Conservation (phyloP, 2,888 invertebrate genomes). For the Ormyrus rosae region DNA sequence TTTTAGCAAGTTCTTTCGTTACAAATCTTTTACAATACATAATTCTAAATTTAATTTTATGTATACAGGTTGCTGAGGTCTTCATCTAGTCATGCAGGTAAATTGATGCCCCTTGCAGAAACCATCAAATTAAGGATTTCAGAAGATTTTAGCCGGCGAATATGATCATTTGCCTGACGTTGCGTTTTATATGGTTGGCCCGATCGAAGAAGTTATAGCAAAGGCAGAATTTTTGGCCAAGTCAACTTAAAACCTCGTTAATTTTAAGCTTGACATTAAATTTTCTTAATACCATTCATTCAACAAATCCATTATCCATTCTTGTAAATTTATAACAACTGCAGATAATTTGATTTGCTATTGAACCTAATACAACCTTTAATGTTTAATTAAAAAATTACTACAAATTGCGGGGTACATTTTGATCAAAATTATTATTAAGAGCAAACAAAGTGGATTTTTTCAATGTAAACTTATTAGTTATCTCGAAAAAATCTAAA, state of each 20-base stretch:
- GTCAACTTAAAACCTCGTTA: constrained; percentile 61
- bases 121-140: constrained; percentile 96
- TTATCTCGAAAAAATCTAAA: constrained; percentile 29
- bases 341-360: constrained; percentile 42
- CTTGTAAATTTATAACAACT: constrained; percentile 15
- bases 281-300: constrained; percentile 48
- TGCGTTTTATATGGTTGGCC: constrained; percentile 99
- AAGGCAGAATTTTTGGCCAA: constrained; percentile 89
- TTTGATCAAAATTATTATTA: constrained; percentile 21
- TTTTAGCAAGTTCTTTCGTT: constrained; percentile 1
- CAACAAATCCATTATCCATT: constrained; percentile 36
- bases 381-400: constrained; percentile 37
- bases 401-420: constrained; percentile 1
- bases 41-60: constrained; percentile 10
- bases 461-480: constrained; percentile 38
- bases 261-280: constrained; percentile 44
- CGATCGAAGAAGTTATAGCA: constrained; percentile 93
- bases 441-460: constrained; percentile 18
- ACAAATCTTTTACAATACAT: constrained; percentile 4
- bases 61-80: constrained; percentile 90
- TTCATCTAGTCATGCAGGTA: constrained; percentile 97
- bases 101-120: constrained; percentile 93
- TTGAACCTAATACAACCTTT: constrained; percentile 29
- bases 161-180: constrained; percentile 97
- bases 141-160: constrained; percentile 92